Percentiles rank a stretch among this genome's conserved stretches.
phyloP scores from a whole-genome alignment of 2,113 vertebrate species.

The Gadus chalcogrammus region DNA sequence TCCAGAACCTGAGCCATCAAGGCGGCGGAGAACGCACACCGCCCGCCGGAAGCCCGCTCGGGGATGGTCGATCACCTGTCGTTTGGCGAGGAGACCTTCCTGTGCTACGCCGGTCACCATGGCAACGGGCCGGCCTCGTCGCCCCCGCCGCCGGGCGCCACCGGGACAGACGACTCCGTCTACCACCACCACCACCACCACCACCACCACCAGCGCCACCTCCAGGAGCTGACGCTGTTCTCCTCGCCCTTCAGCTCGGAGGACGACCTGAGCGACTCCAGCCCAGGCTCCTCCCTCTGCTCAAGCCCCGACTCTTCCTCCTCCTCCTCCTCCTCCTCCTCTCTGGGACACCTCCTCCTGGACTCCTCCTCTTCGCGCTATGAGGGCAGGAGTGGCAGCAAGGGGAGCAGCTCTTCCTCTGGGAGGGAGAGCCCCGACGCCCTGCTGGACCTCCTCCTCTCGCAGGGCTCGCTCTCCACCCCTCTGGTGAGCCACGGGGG shows the following conservation, averaged over 20 bases:
- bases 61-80: slow-evolving; percentile 97
- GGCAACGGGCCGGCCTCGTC: slow-evolving; percentile 18
- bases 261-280: slow-evolving; percentile 90
- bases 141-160: slow-evolving; percentile 55
- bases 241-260: slow-evolving; percentile 84
- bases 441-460: slow-evolving; percentile 89
- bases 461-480: slow-evolving; percentile 80
- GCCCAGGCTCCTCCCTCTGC: slow-evolving; percentile 85
- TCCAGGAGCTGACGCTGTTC: slow-evolving; percentile 71
- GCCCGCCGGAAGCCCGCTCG: slow-evolving; percentile 55
- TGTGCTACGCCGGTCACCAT: slow-evolving; percentile 62
- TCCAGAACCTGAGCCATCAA: neutral
- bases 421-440: slow-evolving; percentile 84
- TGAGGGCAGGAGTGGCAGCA: slow-evolving; percentile 56
- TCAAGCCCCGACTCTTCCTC: slow-evolving; percentile 76
- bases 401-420: slow-evolving; percentile 72
- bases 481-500: slow-evolving; percentile 63
- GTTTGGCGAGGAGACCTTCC: slow-evolving; percentile 86
- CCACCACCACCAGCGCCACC: slow-evolving; percentile 47
- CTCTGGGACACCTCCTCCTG: slow-evolving; percentile 23
- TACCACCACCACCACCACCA: slow-evolving; percentile 67
- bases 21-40: slow-evolving; percentile 37
- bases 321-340: neutral
- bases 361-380: slow-evolving; percentile 49
- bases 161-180: slow-evolving; percentile 79